phyloP scores from a whole-genome alignment of 2,888 invertebrate species.

The Fabriciana adippe region DNA sequence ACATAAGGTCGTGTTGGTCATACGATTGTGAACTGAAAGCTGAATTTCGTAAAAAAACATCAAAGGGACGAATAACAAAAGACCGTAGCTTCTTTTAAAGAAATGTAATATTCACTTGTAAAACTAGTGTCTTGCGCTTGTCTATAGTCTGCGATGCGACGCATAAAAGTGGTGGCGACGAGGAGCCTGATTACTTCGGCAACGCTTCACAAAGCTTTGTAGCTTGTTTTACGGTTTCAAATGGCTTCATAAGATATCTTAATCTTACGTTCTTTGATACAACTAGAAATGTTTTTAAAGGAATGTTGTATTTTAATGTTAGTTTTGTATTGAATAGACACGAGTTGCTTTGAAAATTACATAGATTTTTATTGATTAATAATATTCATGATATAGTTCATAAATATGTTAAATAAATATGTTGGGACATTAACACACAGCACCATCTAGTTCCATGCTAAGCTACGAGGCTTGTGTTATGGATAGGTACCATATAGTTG shows the following conservation, averaged over 20 bases:
- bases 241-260: conserved; percentile 16
- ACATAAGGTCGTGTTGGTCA: too few species aligned
- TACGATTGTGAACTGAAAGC: too few species aligned
- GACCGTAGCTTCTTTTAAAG: neutral
- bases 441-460: too few species aligned
- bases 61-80: neutral
- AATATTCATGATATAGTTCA: too few species aligned
- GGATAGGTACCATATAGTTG: too few species aligned
- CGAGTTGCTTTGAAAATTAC: too few species aligned
- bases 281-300: neutral
- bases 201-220: conserved; percentile 17
- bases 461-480: too few species aligned
- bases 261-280: conserved; percentile 1
- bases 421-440: too few species aligned
- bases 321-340: too few species aligned
- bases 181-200: conserved; percentile 14
- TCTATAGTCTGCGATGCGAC: neutral
- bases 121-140: neutral
- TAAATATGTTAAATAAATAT: too few species aligned
- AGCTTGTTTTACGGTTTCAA: neutral
- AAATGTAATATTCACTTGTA: conserved; percentile 5
- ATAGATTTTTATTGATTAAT: too few species aligned
- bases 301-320: too few species aligned
- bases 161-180: neutral
- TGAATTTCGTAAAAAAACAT: neutral